Evolutionary conservation across 2,113 vertebrate genomes (phyloP).

Genomic region (Etheostoma spectabile): DNA sequence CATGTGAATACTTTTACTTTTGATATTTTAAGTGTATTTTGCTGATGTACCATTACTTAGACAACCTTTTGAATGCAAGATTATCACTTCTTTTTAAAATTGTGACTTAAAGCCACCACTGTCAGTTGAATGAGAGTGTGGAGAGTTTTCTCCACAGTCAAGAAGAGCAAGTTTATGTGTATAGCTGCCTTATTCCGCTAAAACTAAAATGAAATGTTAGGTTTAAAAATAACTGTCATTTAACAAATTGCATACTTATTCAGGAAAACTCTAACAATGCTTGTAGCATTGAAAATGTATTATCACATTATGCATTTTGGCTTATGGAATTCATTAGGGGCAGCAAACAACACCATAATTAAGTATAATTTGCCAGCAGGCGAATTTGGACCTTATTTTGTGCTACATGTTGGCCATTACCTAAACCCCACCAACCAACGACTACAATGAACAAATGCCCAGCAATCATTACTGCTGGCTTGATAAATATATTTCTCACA

Average conservation of each 20-base stretch:
- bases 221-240: not conserved
- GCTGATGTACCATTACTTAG: not conserved
- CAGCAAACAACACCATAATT: not conserved
- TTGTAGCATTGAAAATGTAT: not conserved
- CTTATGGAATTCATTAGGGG: not conserved
- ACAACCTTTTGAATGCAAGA: not conserved
- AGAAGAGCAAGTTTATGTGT: not conserved
- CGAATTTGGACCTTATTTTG: not conserved
- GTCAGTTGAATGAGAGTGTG: not conserved
- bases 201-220: not conserved
- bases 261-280: not conserved
- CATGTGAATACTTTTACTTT: not conserved
- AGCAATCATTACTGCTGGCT: not conserved
- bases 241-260: not conserved
- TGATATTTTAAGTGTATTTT: not conserved
- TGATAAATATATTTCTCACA: constrained; percentile 31
- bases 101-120: not conserved
- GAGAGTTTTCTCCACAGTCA: not conserved
- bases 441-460: not conserved
- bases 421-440: not conserved
- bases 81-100: not conserved
- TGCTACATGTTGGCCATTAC: not conserved
- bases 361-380: not conserved
- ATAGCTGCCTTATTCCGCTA: not conserved
- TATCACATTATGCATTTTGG: not conserved